Evolutionary conservation across 2,888 invertebrate genomes (phyloP).

Genomic region (Arge pagana): DNA sequence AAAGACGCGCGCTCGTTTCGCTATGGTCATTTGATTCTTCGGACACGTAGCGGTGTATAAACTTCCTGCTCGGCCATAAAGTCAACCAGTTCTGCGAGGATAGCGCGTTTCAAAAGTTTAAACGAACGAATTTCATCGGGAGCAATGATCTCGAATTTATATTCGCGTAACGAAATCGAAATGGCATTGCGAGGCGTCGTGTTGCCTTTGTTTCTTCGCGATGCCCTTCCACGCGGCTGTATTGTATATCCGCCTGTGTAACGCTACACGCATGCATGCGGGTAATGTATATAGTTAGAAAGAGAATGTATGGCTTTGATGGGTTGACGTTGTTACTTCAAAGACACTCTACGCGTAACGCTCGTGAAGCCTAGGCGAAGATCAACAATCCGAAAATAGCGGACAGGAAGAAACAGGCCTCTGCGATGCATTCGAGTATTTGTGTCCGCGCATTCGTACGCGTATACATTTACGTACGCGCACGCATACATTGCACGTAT

Average conservation of each 20-base stretch:
- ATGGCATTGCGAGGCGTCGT: background rate
- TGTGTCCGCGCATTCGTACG: too few relatives aligned
- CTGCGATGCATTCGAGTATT: conserved; percentile 17
- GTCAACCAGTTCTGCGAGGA: background rate
- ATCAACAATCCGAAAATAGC: conserved; percentile 21
- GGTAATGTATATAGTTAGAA: too few relatives aligned
- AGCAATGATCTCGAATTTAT: background rate
- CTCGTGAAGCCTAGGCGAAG: conserved; percentile 2
- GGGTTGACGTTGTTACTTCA: conserved; percentile 9
- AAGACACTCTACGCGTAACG: background rate
- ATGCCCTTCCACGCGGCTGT: conserved; percentile 3
- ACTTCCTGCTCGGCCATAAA: conserved; percentile 6
- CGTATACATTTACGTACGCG: too few relatives aligned
- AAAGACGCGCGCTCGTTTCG: background rate
- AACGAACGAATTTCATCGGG: background rate
- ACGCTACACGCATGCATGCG: too few relatives aligned
- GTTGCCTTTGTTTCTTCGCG: conserved; percentile 15
- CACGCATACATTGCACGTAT: too few relatives aligned
- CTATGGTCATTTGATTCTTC: background rate
- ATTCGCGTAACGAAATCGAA: too few relatives aligned
- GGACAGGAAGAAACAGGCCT: conserved; percentile 19
- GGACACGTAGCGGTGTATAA: background rate
- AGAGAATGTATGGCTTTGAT: too few relatives aligned
- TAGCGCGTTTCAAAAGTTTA: background rate
- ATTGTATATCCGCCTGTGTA: too few relatives aligned